Percentiles rank a stretch among this genome's conserved stretches.
These are phyloP conservation scores for Salminus brasiliensis DNA, from an alignment of 2,113 vertebrate species.

Conservation along the genomic window DNA sequence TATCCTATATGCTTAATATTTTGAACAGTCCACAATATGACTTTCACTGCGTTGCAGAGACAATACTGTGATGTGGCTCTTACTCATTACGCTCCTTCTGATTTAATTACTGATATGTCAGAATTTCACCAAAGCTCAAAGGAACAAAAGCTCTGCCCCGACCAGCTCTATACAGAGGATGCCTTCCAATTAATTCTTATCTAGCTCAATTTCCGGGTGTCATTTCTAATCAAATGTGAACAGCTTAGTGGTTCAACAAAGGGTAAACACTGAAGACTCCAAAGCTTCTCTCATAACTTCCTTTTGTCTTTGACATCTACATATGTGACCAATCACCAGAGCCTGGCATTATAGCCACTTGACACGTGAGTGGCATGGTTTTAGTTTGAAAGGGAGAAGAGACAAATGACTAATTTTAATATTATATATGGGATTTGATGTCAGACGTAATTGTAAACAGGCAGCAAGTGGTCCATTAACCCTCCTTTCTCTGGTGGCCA, in stretches of 20 bases:
- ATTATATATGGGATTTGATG: neutral
- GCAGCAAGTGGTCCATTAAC: slow-evolving; percentile 7
- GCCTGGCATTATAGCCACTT: neutral
- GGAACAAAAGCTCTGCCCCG: neutral
- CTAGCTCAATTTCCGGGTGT: slow-evolving; percentile 20
- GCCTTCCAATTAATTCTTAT: slow-evolving; percentile 29
- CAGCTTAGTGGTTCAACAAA: slow-evolving; percentile 5
- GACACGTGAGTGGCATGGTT: neutral
- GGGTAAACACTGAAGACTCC: slow-evolving; percentile 1
- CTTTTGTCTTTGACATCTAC: slow-evolving; percentile 5
- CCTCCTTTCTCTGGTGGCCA: neutral
- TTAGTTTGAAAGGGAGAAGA: neutral
- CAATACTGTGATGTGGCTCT: neutral
- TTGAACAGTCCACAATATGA: neutral
- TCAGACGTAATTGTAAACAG: slow-evolving; percentile 1
- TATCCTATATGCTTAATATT: neutral
- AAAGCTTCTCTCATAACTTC: neutral
- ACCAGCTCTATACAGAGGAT: neutral
- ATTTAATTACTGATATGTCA: slow-evolving; percentile 46
- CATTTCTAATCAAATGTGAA: slow-evolving; percentile 15
- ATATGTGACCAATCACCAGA: neutral
- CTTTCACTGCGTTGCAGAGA: neutral
- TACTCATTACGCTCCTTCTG: slow-evolving; percentile 8
- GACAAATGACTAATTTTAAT: neutral
- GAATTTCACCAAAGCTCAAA: slow-evolving; percentile 8